Percentiles rank a stretch among this genome's conserved stretches.
Evolutionary conservation across 2,888 invertebrate genomes (phyloP).

Genomic region (Zonitis immaculata): DNA sequence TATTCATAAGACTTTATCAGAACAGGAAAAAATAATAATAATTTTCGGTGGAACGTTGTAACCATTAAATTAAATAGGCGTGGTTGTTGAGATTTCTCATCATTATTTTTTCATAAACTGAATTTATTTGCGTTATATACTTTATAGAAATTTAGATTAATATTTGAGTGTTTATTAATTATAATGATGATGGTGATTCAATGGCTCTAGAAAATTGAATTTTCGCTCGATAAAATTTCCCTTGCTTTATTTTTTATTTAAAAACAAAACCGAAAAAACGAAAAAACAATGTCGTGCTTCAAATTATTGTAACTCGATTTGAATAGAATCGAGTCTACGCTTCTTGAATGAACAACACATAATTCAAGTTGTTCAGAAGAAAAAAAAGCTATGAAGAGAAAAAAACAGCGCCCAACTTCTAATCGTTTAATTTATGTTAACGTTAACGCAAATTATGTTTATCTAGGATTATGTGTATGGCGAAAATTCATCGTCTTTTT

Average conservation of each 20-base stretch:
- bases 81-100: neutral
- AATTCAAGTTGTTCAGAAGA: conserved; percentile 6
- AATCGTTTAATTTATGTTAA: conserved; percentile 9
- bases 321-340: neutral
- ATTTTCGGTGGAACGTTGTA: too few species aligned
- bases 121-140: too few species aligned
- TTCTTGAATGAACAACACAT: conserved; percentile 17
- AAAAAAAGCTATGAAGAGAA: neutral
- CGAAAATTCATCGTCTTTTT: too few species aligned
- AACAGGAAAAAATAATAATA: too few species aligned
- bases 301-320: neutral
- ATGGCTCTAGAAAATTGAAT: neutral
- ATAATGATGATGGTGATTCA: neutral
- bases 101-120: neutral
- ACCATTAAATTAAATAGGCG: too few species aligned
- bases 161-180: neutral
- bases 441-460: conserved; percentile 14
- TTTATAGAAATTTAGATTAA: too few species aligned
- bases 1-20: too few species aligned
- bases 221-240: too few species aligned
- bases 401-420: neutral
- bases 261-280: too few species aligned
- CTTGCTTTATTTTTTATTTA: too few species aligned
- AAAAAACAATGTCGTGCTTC: neutral
- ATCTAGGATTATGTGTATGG: neutral